Percentiles rank a stretch among this genome's conserved stretches.
phyloP scores from a whole-genome alignment of 2,888 invertebrate genomes.

The Steinernema hermaphroditum region DNA sequence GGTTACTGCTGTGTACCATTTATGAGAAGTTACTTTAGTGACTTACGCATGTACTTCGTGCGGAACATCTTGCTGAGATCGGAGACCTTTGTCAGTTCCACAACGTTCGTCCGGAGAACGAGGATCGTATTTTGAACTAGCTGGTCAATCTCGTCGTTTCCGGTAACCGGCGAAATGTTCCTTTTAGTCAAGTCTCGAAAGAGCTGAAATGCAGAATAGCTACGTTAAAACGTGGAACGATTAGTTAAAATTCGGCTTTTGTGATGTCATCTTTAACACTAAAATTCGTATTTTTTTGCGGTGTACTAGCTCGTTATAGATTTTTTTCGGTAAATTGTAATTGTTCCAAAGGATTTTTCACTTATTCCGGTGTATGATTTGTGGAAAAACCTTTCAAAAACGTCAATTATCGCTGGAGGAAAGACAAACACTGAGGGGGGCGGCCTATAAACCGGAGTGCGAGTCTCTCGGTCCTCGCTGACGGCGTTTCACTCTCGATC shows the following conservation, averaged over 20 bases:
- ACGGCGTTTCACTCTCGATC: slow-evolving; percentile 27
- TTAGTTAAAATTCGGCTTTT: too few species aligned
- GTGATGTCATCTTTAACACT: too few species aligned
- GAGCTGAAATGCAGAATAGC: background rate
- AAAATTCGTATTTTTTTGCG: too few species aligned
- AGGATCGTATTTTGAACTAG: slow-evolving; percentile 21
- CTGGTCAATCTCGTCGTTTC: slow-evolving; percentile 15
- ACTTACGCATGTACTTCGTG: slow-evolving; percentile 26
- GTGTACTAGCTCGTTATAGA: too few species aligned
- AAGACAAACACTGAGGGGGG: slow-evolving; percentile 26
- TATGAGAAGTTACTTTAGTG: too few species aligned
- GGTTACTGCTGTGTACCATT: too few species aligned
- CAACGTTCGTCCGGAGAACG: slow-evolving; percentile 19
- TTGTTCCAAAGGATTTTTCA: too few species aligned
- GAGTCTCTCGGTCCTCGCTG: background rate
- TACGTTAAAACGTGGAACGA: too few species aligned
- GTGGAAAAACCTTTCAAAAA: slow-evolving; percentile 16
- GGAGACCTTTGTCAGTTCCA: slow-evolving; percentile 14
- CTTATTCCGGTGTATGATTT: slow-evolving; percentile 2
- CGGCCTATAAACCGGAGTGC: slow-evolving; percentile 27
- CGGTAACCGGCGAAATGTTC: slow-evolving; percentile 1
- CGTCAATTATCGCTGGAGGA: slow-evolving; percentile 31
- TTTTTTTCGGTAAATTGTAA: too few species aligned
- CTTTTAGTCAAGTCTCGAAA: background rate
- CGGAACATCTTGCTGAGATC: slow-evolving; percentile 28